Conservation (phyloP, 2,888 invertebrate genomes). For the Lasius fuliginosus region DNA sequence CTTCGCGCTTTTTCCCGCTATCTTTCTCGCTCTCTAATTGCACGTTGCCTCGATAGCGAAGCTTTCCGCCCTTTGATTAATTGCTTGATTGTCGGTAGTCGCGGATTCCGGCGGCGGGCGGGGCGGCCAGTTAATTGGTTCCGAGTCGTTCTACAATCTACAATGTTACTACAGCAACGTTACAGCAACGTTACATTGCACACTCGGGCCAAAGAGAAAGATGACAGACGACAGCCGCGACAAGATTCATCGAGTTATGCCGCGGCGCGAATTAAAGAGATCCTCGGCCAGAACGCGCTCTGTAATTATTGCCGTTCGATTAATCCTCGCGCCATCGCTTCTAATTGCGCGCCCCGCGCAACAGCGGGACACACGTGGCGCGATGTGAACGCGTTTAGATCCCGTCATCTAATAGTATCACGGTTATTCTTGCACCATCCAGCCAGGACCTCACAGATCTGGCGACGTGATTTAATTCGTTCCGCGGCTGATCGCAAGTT, state of each 20-base stretch:
- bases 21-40: conserved; percentile 44
- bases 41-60: conserved; percentile 24
- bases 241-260: conserved; percentile 66
- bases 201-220: conserved; percentile 30
- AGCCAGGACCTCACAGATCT: neutral
- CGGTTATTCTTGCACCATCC: neutral
- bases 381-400: conserved; percentile 34
- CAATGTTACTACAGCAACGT: conserved; percentile 21
- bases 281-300: conserved; percentile 53
- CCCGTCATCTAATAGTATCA: conserved; percentile 15
- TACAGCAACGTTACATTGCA: conserved; percentile 16
- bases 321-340: conserved; percentile 59
- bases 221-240: conserved; percentile 64
- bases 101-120: conserved; percentile 28
- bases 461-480: neutral
- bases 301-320: conserved; percentile 69
- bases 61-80: conserved; percentile 52
- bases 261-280: conserved; percentile 62
- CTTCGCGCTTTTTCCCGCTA: neutral
- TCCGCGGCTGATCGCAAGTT: neutral
- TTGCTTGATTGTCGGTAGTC: conserved; percentile 43
- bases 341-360: conserved; percentile 55
- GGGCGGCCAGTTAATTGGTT: conserved; percentile 42
- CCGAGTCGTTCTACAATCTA: conserved; percentile 24
- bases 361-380: conserved; percentile 26